Percentiles rank a stretch among this genome's conserved stretches.
phyloP scores from a whole-genome alignment of 2,797 vertebrate genomes.

The Tamandua tetradactyla region DNA sequence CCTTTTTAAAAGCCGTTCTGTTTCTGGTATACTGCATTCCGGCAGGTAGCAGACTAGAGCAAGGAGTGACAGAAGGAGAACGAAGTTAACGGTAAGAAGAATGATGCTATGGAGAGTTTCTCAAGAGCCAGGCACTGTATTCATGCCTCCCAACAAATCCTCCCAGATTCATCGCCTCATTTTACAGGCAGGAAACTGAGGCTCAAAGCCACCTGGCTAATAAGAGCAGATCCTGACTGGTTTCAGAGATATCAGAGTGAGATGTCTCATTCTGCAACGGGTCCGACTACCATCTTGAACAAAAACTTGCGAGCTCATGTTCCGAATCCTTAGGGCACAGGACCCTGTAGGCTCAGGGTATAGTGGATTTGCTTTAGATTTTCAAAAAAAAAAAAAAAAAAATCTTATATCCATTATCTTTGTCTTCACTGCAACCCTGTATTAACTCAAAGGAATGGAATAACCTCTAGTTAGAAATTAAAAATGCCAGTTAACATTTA shows the following conservation, averaged over 20 bases:
- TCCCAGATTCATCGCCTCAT: not conserved
- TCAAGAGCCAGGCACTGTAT: not conserved
- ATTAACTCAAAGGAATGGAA: too few species aligned
- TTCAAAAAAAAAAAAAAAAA: not conserved
- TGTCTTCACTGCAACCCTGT: not conserved
- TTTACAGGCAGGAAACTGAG: not conserved
- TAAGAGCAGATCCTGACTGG: not conserved
- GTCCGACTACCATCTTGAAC: not conserved
- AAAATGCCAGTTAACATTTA: constrained; percentile 28
- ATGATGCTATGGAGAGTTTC: not conserved
- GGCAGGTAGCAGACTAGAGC: too few species aligned
- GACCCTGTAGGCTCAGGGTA: not conserved
- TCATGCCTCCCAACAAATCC: not conserved
- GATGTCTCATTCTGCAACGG: not conserved
- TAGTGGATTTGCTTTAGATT: too few species aligned
- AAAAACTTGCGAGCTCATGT: not conserved
- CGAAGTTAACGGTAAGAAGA: not conserved
- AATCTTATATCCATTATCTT: not conserved
- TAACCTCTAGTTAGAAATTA: not conserved
- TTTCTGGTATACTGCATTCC: too few species aligned
- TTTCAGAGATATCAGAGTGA: not conserved
- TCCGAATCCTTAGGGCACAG: not conserved
- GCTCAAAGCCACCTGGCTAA: not conserved
- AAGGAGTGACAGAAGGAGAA: not conserved
- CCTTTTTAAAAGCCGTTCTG: too few species aligned